Conservation (phyloP, 2,888 invertebrate genomes). For the Eupeodes latifasciatus region DNA sequence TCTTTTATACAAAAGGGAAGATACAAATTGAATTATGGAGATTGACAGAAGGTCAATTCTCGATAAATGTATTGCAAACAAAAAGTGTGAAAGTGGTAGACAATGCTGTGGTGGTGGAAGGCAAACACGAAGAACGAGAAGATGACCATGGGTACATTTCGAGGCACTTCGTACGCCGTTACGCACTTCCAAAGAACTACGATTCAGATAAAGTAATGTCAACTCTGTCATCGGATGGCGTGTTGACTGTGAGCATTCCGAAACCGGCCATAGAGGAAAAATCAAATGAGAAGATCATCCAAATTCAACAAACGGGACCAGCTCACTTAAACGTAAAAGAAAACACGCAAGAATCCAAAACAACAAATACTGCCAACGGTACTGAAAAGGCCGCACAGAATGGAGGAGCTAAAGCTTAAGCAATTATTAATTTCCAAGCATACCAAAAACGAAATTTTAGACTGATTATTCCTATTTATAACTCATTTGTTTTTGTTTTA, state of each 20-base stretch:
- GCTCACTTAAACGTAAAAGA: slow-evolving; percentile 77
- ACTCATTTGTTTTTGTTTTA: neutral
- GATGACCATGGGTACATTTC: slow-evolving; percentile 91
- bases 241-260: slow-evolving; percentile 90
- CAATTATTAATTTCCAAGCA: neutral
- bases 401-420: neutral
- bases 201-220: slow-evolving; percentile 90
- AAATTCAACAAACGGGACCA: slow-evolving; percentile 86
- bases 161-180: slow-evolving; percentile 90
- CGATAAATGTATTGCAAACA: too few relatives aligned
- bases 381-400: slow-evolving; percentile 3
- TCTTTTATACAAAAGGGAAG: too few relatives aligned
- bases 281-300: slow-evolving; percentile 84
- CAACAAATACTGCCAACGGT: neutral
- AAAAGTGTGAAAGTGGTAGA: slow-evolving; percentile 88
- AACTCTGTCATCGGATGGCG: slow-evolving; percentile 91
- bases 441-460: neutral
- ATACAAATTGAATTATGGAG: too few relatives aligned
- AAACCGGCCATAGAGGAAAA: slow-evolving; percentile 78
- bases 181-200: slow-evolving; percentile 87
- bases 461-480: slow-evolving; percentile 16
- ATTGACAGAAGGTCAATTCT: too few relatives aligned
- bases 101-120: slow-evolving; percentile 87
- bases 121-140: slow-evolving; percentile 89
- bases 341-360: slow-evolving; percentile 35